Base-by-base conservation (phyloP, 1,140 invertebrate genomes). In the Pachypeltis micranthus region DNA sequence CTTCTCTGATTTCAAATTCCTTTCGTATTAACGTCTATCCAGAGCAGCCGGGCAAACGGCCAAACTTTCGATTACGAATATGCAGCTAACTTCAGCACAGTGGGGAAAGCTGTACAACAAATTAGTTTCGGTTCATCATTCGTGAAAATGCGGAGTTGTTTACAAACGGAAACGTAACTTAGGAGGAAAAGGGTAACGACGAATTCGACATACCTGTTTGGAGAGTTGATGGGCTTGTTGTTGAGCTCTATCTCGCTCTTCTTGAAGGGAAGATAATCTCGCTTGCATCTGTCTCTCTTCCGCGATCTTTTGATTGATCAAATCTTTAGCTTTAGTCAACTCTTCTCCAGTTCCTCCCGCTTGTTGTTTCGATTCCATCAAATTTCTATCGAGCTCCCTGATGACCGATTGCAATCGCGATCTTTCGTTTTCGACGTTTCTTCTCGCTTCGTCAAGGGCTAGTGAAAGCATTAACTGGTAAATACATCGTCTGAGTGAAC, bases 201-300 rank as follows among this genome's bases (percentile, higher is more conserved):
- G 16, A 7, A 39, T 7, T 39, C 16, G 31, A 39, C 7, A 39
- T 69, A 83, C 83, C 74, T 89, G 87, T 70, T 89, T 86, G 58
- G 84, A 84, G 7, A 85, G 76, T 67, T 87, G 82, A 67, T 84
- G 83, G 27, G 86, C 73, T 64, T 90, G 86, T 66, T 85, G 77
- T 54, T 86, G 81, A 0, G 83, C 74, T 21, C 87, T 77, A 70
- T 90, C 87, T 29, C 85, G 79, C 63, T 90, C 86, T 70, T 90
- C 88, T 24, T 78, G 79, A 70, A 89, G 86, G 62, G 85, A 85
- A 16, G 84, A 76, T 1, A 94, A 74, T 66, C 87, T 81, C 23
- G 82, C 82, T 73, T 91, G 88, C 19, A 93, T 73, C 70, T 93
- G 90, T 68, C 85, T 87, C 65, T 90, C 86, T 59, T 87, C 85